Evolutionary conservation across 2,888 invertebrate genomes (phyloP).

Genomic region (Leptinotarsa haldemani): DNA sequence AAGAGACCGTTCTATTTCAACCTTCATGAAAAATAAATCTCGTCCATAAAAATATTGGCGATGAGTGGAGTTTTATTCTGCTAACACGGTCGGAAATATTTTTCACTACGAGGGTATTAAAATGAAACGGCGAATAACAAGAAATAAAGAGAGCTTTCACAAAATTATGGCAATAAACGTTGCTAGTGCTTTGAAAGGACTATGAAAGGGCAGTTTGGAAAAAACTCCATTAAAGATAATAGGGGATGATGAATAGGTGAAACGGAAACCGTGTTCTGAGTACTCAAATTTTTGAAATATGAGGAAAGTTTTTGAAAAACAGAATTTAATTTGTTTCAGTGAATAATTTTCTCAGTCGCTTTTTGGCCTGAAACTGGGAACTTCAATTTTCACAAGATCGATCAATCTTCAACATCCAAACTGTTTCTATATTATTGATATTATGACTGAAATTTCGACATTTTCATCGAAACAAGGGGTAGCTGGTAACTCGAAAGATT

Average conservation of each 20-base stretch:
- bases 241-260: not conserved
- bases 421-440: no score
- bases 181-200: constrained; percentile 7
- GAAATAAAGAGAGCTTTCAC: constrained; percentile 14
- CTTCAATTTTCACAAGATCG: no score
- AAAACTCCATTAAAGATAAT: not conserved
- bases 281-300: no score
- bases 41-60: constrained; percentile 6
- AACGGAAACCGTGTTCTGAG: not conserved
- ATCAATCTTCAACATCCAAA: no score
- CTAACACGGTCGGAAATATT: constrained; percentile 12
- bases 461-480: no score
- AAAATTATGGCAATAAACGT: constrained; percentile 8
- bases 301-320: no score
- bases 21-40: not conserved
- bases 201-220: not conserved
- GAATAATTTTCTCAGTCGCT: no score
- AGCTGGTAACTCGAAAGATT: no score
- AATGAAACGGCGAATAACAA: constrained; percentile 1
- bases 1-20: not conserved
- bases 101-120: constrained; percentile 2
- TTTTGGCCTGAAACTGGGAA: no score
- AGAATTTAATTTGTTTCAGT: no score
- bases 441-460: no score
- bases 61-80: constrained; percentile 10